These are phyloP conservation scores for Cathartes aura DNA, from an alignment of 2,113 vertebrate genomes.

Conservation along the genomic window DNA sequence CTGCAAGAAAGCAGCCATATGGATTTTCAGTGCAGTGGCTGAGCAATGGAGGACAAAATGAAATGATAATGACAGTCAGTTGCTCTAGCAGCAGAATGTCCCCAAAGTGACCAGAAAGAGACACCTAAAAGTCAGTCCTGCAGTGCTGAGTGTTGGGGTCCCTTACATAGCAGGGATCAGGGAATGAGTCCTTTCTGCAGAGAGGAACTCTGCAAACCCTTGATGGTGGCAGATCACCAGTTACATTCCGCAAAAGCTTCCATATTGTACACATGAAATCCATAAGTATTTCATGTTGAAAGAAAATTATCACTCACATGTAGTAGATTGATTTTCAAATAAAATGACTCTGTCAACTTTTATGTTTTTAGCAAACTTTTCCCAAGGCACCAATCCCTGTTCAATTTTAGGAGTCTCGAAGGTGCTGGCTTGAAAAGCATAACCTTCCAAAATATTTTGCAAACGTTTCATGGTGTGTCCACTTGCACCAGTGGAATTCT, in stretches of 20 bases:
- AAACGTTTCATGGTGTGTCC: background rate
- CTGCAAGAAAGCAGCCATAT: background rate
- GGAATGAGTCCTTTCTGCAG: slow-evolving; percentile 15
- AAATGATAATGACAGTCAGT: background rate
- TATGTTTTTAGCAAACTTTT: background rate
- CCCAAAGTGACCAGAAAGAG: background rate
- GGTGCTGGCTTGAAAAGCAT: background rate
- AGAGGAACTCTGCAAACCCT: background rate
- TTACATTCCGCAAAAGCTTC: background rate
- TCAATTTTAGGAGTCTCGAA: background rate
- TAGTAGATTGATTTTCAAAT: background rate
- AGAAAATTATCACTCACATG: background rate
- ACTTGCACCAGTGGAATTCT: background rate
- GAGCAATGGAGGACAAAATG: background rate
- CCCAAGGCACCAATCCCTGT: background rate
- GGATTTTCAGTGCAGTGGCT: background rate
- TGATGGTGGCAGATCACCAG: background rate
- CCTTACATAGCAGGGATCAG: background rate
- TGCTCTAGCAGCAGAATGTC: background rate
- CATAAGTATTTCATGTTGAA: background rate
- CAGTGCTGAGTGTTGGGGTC: background rate
- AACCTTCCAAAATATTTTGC: slow-evolving; percentile 6
- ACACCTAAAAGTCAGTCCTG: background rate
- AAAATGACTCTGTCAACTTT: background rate
- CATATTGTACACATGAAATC: background rate